Percentiles rank a stretch among this genome's conserved stretches.
These are phyloP conservation scores for Silurus asotus DNA, from an alignment of 2,113 vertebrate genomes.

Conservation along the genomic window DNA sequence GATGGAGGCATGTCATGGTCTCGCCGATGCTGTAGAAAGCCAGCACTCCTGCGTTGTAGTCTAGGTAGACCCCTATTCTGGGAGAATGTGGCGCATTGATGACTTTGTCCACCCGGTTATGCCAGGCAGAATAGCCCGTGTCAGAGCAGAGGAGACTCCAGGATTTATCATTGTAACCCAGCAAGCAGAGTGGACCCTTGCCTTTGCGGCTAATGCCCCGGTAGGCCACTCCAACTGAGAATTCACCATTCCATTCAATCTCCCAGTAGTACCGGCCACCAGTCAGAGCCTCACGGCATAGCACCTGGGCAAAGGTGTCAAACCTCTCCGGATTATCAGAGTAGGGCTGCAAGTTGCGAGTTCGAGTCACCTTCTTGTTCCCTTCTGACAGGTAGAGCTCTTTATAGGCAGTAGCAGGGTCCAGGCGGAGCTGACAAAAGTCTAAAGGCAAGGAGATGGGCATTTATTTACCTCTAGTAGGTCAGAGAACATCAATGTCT, in stretches of 20 bases:
- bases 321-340: slow-evolving; percentile 74
- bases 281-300: slow-evolving; percentile 78
- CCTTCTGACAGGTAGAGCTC: slow-evolving; percentile 75
- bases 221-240: slow-evolving; percentile 87
- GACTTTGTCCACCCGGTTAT: slow-evolving; percentile 74
- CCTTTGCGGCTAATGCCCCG: slow-evolving; percentile 72
- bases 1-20: slow-evolving; percentile 74
- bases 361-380: slow-evolving; percentile 73
- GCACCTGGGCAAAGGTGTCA: slow-evolving; percentile 86
- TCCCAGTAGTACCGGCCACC: slow-evolving; percentile 91
- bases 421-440: slow-evolving; percentile 75
- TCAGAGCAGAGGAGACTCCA: slow-evolving; percentile 90
- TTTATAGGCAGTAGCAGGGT: slow-evolving; percentile 73
- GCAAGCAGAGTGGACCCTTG: slow-evolving; percentile 79
- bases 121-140: slow-evolving; percentile 87
- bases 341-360: slow-evolving; percentile 70
- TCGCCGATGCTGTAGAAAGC: slow-evolving; percentile 86
- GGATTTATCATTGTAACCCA: slow-evolving; percentile 85
- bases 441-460: slow-evolving; percentile 56
- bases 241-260: slow-evolving; percentile 78
- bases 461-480: background rate
- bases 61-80: slow-evolving; percentile 84
- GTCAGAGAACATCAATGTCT: background rate
- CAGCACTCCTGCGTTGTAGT: slow-evolving; percentile 77
- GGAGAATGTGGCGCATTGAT: slow-evolving; percentile 73